A percentile compares a stretch with the other conserved stretches of the same genome.
These are phyloP conservation scores for Hylaeus volcanicus DNA, from an alignment of 1,140 invertebrate genomes.

Conservation along the genomic window DNA sequence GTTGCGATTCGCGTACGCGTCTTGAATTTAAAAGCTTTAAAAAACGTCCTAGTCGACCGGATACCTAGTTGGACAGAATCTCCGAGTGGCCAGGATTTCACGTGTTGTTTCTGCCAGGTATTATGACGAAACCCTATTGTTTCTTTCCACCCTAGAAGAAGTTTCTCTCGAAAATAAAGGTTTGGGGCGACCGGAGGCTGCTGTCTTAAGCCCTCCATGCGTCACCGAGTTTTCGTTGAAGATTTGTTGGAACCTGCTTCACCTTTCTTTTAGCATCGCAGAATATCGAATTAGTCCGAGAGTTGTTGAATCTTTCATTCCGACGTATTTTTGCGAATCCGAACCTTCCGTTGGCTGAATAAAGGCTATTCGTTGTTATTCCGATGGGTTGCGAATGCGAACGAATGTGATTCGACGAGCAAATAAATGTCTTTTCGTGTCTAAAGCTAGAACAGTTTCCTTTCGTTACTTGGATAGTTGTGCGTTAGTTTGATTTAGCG, in stretches of 20 bases:
- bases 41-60: neutral
- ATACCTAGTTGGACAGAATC: neutral
- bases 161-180: slow-evolving; percentile 52
- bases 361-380: neutral
- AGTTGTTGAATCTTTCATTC: slow-evolving; percentile 20
- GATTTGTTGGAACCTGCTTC: slow-evolving; percentile 37
- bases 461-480: too few relatives aligned
- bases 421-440: too few relatives aligned
- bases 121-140: slow-evolving; percentile 23
- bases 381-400: neutral
- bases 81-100: slow-evolving; percentile 1
- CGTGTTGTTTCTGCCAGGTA: slow-evolving; percentile 41
- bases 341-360: too few relatives aligned
- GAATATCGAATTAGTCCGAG: slow-evolving; percentile 64
- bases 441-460: too few relatives aligned
- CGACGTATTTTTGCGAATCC: neutral
- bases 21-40: slow-evolving; percentile 27
- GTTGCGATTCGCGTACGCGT: neutral
- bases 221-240: slow-evolving; percentile 47
- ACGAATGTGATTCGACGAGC: neutral
- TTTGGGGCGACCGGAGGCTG: neutral
- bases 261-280: slow-evolving; percentile 44
- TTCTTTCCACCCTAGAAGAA: slow-evolving; percentile 8
- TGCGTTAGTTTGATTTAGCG: too few relatives aligned
- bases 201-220: slow-evolving; percentile 4